Percentiles rank a stretch among this genome's conserved stretches.
phyloP scores from a whole-genome alignment of 2,113 vertebrate species.

The Chionomys nivalis region DNA sequence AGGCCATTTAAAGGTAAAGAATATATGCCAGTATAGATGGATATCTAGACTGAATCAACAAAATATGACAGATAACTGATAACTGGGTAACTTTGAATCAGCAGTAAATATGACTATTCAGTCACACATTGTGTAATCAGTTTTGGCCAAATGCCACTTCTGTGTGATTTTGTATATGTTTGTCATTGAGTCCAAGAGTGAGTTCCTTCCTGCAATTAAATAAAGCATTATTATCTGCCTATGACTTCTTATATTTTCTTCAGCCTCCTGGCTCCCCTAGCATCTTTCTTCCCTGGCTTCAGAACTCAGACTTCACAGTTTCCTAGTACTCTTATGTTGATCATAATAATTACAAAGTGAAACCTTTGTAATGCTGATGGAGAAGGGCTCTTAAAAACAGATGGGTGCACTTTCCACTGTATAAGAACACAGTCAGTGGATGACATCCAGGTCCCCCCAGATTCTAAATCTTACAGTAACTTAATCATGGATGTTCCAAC shows the following conservation, averaged over 20 bases:
- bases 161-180: not conserved
- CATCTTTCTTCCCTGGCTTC: not conserved
- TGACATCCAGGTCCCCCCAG: too few species aligned
- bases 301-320: not conserved
- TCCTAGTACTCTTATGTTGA: not conserved
- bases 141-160: not conserved
- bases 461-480: not conserved
- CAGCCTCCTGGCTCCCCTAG: not conserved
- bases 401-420: not conserved
- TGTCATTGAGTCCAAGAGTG: not conserved
- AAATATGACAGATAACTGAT: not conserved
- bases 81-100: not conserved
- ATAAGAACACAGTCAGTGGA: not conserved
- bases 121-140: not conserved
- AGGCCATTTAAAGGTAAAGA: too few species aligned
- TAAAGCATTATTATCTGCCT: not conserved
- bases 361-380: not conserved
- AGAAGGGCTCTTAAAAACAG: not conserved
- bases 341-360: not conserved
- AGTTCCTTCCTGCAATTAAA: not conserved
- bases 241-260: not conserved
- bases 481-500: not conserved
- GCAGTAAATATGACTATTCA: not conserved
- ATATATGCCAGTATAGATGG: too few species aligned
- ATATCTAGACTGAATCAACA: not conserved